A percentile compares a stretch with the other conserved stretches of the same genome.
Evolutionary conservation across 2,113 vertebrate species (phyloP).

Genomic region (Centrocercus urophasianus): DNA sequence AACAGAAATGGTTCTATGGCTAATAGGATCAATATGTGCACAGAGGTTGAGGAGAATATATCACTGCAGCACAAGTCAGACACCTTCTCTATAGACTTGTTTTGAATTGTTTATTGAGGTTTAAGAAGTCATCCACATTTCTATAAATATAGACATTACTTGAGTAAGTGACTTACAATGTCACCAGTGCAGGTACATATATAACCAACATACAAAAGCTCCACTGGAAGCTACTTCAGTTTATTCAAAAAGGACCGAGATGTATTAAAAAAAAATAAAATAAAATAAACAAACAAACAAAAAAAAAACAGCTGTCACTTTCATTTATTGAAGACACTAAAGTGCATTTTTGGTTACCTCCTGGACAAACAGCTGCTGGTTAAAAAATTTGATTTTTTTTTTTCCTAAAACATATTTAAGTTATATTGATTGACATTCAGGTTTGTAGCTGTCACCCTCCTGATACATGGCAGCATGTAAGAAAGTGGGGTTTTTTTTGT

Average conservation of each 20-base stretch:
- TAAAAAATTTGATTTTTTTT: slow-evolving; percentile 48
- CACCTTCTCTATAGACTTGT: slow-evolving; percentile 69
- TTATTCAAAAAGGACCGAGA: slow-evolving; percentile 74
- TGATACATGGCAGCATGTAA: slow-evolving; percentile 57
- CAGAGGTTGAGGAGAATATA: not conserved
- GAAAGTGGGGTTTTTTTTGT: not conserved
- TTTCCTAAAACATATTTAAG: slow-evolving; percentile 8
- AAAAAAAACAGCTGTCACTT: slow-evolving; percentile 64
- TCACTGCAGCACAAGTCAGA: slow-evolving; percentile 47
- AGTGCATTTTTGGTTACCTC: slow-evolving; percentile 79
- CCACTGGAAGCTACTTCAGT: slow-evolving; percentile 77
- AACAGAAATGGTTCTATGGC: not conserved
- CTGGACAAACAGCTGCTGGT: slow-evolving; percentile 67
- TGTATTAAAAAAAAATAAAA: slow-evolving; percentile 13
- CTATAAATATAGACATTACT: slow-evolving; percentile 84
- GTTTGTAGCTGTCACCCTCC: slow-evolving; percentile 51
- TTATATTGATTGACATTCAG: slow-evolving; percentile 63
- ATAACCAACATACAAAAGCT: slow-evolving; percentile 78
- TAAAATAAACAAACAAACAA: not conserved
- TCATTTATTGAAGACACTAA: slow-evolving; percentile 73
- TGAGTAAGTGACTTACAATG: slow-evolving; percentile 77
- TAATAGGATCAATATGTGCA: not conserved
- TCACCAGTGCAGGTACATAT: slow-evolving; percentile 81
- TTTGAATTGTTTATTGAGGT: slow-evolving; percentile 80
- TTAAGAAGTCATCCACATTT: slow-evolving; percentile 78